Evolutionary conservation across 2,113 vertebrate species (phyloP), one percentile per base, ranked within the genome.

Genomic region (Tyrannus savana): DNA sequence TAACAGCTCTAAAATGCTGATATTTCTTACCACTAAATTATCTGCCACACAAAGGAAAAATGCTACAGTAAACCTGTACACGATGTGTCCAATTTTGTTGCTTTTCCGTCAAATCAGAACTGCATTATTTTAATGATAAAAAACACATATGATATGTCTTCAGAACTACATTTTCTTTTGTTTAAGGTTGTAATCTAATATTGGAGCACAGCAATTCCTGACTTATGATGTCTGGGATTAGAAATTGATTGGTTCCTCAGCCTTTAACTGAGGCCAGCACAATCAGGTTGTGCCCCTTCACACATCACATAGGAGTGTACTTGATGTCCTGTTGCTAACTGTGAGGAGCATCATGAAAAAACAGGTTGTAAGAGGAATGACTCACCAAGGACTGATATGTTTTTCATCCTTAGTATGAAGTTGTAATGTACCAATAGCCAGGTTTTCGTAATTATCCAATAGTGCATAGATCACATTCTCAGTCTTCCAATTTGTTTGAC

Each of bases 11-110:
- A 77, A 81, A 77, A 63, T 37, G 37, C 21, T 33, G 15, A 42
- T 8, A 5, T 22, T 55, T 90, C 64, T 55, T 67, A 30, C 5
- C 12, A 67, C 4, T n/a, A 16, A 44, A 13, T 76, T 79, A n/a
- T 60, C 25, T 56, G 46, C 7, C 9, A 50, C 10, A 3, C 10
- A 55, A 81, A 75, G 3, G 13, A 77, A 88, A 73, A 78, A 56
- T 41, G 1, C 5, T 27, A 19, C 64, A 4, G 4, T 63, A 79
- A 87, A 60, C 19, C 7, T 18, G 16, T 63, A 84, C 5, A 6
- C 2, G 23, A 3, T 39, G 23, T 18, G 3, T 25, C 13, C 2
- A 52, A 0, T 72, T 90, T 37, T 76, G 0, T 6, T 56, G 19
- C 2, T 80, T 83, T 83, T 68, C 82, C 85, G 10, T 87, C 53